Base-by-base conservation (phyloP, 2,797 vertebrate species). In the Dryobates pubescens region DNA sequence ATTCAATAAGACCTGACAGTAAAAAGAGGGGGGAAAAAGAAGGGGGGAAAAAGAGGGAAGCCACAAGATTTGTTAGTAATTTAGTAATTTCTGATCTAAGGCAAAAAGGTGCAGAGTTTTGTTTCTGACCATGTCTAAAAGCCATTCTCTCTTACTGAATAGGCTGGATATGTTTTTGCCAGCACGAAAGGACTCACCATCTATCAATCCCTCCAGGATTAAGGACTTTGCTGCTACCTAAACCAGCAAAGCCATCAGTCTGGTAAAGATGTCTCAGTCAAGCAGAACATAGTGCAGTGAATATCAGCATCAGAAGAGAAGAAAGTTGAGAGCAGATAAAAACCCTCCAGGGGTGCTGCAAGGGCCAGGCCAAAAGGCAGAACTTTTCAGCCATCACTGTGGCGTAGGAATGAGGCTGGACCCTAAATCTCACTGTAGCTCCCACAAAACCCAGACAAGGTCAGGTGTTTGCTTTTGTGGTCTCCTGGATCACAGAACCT, bases 11-110 rank as follows among this genome's bases (percentile, higher is more conserved):
- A 62, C 17, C 14, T 32, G 51, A 51, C n/a, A 53, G 53, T 82
- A 81, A 19, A n/a, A 69, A 27, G 9, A 22, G 19, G 41, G 15
- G 41, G 41, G 20, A 7, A 51, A 23, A 51, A 11, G 23, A 51
- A 23, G 22, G 49, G 20, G 49, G 41, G 56, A 19, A 7, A 34
- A 29, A 27, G 14, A 4, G 5, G 2, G 2, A 2, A 0, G 9
- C 20, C 62, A 36, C 24, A 54, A 83, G 47, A 62, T 70, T 86
- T 73, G 11, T 58, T 81, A 1, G 3, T 27, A 26, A 83, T 86
- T 58, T 75, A 1, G 3, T 30, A 26, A 83, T 83, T 89, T 81
- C 68, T 76, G 59, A 56, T n/a, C 6, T 5, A 64, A 83, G 19
- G 36, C 22, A 49, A n/a, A 82, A 68, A 59, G 5, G 3, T 53